Evolutionary conservation across 1,140 invertebrate species (phyloP).

Genomic region (Eupeodes corollae): DNA sequence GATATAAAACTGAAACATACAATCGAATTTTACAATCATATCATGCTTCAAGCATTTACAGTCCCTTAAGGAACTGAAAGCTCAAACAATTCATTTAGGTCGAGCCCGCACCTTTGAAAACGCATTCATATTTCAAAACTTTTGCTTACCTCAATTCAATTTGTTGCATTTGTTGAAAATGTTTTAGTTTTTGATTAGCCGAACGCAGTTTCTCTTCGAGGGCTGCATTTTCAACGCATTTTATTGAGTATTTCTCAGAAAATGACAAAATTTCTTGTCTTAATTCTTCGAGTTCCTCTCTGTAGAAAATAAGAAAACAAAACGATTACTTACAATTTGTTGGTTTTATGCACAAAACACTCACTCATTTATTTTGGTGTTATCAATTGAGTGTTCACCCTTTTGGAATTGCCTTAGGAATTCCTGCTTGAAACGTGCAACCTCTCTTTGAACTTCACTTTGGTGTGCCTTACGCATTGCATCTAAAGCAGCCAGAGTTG

Average conservation of each 20-base stretch:
- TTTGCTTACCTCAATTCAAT: conserved; percentile 56
- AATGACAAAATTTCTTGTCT: conserved; percentile 75
- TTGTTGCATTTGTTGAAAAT: conserved; percentile 61
- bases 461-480: conserved; percentile 89
- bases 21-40: not conserved
- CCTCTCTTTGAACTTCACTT: conserved; percentile 77
- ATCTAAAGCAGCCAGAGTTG: conserved; percentile 69
- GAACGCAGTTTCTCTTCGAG: conserved; percentile 71
- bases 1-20: conserved; percentile 6
- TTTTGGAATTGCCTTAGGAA: conserved; percentile 60
- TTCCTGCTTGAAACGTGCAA: conserved; percentile 75
- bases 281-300: conserved; percentile 73
- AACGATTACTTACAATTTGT: not conserved
- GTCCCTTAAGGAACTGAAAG: too few species aligned
- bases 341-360: conserved; percentile 4
- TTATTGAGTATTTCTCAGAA: conserved; percentile 81
- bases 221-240: conserved; percentile 79
- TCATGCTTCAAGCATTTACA: not conserved
- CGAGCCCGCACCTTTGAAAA: too few species aligned
- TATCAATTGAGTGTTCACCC: conserved; percentile 36
- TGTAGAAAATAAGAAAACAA: conserved; percentile 30
- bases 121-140: too few species aligned
- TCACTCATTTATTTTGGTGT: conserved; percentile 29
- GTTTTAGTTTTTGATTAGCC: conserved; percentile 62
- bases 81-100: too few species aligned